Base-by-base conservation (phyloP, 1,140 invertebrate genomes). In the Pinna nobilis region DNA sequence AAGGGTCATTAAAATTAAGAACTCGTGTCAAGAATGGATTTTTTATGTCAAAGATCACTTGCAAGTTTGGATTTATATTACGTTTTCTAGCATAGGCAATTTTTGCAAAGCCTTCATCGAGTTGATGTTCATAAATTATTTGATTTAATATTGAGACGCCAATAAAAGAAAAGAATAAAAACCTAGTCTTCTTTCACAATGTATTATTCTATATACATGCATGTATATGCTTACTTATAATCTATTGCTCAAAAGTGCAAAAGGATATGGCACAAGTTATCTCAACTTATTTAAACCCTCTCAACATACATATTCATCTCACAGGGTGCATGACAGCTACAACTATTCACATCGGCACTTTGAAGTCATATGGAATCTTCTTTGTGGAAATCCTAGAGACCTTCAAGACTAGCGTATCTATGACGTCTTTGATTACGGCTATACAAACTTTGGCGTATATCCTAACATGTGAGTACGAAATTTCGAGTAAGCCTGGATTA, bases 401-500 rank as follows among this genome's bases (percentile, higher is more conserved):
- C 32, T 61, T 61, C 23, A 39, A 61, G 25, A 35, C 30, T 35
- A 39, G 20, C 3, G 57, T 61, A n/a, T 61, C 37, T 13, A 39
- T 37, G 57, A 39, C 57, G 3, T 30, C 37, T 9, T 11, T 61
- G 32, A 61, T 61, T 20, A 61, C 32, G 4, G 25, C 57, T 18
- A 23, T 61, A 3, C 37, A 35, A 30, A 61, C 33, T 39, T 30
- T 39, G 2, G 33, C 18, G 5, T 39, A 37, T n/a, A 25, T 20
- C 20, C 13, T 61, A 23, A 61, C 57, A 37, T 30, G 57, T 61
- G 39, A 35, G 57, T 39, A 44, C n/a, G n/a, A n/a, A n/a, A n/a
- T n/a, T n/a, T n/a, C n/a, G n/a, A n/a, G n/a, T n/a, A n/a, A n/a
- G n/a, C n/a, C n/a, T n/a, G n/a, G n/a, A n/a, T n/a, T n/a, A n/a